Evolutionary conservation across 2,797 vertebrate genomes (phyloP), one percentile per base, ranked within the genome.

Genomic region (Etheostoma nigrum): DNA sequence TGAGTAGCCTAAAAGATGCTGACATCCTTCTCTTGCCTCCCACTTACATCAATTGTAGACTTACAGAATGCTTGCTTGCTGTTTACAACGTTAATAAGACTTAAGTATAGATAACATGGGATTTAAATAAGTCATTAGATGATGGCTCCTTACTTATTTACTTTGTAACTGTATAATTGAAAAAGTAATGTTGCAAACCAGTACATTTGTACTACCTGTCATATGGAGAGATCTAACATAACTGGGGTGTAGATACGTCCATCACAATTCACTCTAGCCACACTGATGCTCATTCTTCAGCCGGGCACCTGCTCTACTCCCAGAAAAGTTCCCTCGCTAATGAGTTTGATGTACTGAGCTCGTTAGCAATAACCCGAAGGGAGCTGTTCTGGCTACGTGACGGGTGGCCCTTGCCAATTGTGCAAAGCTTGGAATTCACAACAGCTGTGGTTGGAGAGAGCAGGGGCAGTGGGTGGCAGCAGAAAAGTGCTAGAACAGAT

Each of bases 281-380:
- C 33, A 53, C 42, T 48, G 58, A 66, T 74, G 76, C 78, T 87
- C 74, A 68, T 87, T 82, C 82, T 83, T 89, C 74, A 79, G 70
- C 44, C 6, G 8, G 87, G 84, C 87, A 93, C 90, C 90, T 90
- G 86, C 83, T 87, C 54, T 63, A 72, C 65, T 86, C 78, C 5
- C 42, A 89, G 82, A 74, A 92, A 92, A 94, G 83, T 92, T 95
- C 91, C 81, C 93, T 86, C 76, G 78, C 92, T 96, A 95, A 95
- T 94, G 92, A 95, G 94, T 93, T 83, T 95, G 91, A 95, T 95
- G 93, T 94, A 95, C 94, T 91, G 94, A 74, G 79, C 86, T 95
- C 93, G 92, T 96, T 96, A 95, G 93, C 87, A 71, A 19, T 88
- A 93, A 95, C 94, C 95, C 94, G 91, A 94, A 92, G 95, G 94